Evolutionary conservation across 2,797 vertebrate genomes (phyloP).

Genomic region (Ctenochaetus hawaiiensis): DNA sequence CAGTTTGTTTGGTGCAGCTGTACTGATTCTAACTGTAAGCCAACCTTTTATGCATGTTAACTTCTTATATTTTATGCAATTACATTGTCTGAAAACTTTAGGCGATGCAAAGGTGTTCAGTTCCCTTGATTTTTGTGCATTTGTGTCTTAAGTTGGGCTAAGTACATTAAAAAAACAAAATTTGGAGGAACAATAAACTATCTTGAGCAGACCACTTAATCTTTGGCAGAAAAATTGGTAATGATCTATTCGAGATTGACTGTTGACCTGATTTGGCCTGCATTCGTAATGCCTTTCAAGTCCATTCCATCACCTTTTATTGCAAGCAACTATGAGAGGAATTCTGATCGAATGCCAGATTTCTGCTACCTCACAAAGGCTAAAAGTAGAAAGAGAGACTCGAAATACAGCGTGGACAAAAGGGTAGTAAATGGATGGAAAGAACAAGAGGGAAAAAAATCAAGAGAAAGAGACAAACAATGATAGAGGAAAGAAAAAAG

Average conservation of each 20-base stretch:
- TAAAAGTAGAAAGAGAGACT: conserved; percentile 53
- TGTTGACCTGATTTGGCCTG: conserved; percentile 37
- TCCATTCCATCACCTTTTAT: conserved; percentile 45
- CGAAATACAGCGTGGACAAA: conserved; percentile 28
- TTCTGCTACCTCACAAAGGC: conserved; percentile 47
- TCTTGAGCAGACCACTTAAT: conserved; percentile 39
- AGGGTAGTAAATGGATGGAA: background rate
- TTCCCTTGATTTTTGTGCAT: conserved; percentile 15
- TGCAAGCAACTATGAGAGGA: conserved; percentile 46
- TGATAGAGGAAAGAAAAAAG: conserved; percentile 20
- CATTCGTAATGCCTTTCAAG: conserved; percentile 45
- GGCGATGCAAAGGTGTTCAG: conserved; percentile 2
- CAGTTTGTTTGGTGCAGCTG: background rate
- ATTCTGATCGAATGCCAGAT: conserved; percentile 52
- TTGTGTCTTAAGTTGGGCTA: conserved; percentile 1
- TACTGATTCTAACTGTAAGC: background rate
- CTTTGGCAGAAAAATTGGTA: conserved; percentile 47
- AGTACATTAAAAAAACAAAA: conserved; percentile 30
- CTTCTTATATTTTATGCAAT: no score
- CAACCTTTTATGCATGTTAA: background rate
- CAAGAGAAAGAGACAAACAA: conserved; percentile 34
- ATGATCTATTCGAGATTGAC: conserved; percentile 44
- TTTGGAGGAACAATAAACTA: conserved; percentile 39
- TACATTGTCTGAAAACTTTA: background rate
- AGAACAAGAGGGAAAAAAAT: background rate